Conservation (phyloP, 1,140 invertebrate genomes). For the Callitettix versicolor region DNA sequence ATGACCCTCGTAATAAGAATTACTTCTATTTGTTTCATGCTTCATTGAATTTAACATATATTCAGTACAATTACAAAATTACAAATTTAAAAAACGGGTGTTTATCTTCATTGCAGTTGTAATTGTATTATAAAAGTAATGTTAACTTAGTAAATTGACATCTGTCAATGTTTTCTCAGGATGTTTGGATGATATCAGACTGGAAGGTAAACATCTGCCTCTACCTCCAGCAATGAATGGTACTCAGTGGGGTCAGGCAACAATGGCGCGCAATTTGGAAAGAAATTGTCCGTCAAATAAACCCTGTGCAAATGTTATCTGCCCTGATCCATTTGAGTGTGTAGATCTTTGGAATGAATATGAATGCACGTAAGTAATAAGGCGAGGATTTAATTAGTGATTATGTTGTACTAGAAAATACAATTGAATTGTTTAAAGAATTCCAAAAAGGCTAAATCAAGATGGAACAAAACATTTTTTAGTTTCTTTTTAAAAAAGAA, state of each 20-base stretch:
- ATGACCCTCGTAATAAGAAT: too few relatives aligned
- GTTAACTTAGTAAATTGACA: background rate
- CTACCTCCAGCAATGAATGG: slow-evolving; percentile 85
- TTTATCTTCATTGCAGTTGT: too few relatives aligned
- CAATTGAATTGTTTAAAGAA: too few relatives aligned
- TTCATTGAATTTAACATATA: too few relatives aligned
- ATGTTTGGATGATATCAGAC: slow-evolving; percentile 72
- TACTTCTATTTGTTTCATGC: too few relatives aligned
- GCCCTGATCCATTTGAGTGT: slow-evolving; percentile 87
- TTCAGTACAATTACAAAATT: too few relatives aligned
- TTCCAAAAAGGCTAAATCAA: too few relatives aligned
- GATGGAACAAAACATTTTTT: too few relatives aligned
- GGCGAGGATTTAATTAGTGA: too few relatives aligned
- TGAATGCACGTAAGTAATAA: slow-evolving; percentile 89
- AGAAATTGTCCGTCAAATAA: slow-evolving; percentile 87
- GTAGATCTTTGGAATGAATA: slow-evolving; percentile 93
- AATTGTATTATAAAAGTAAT: background rate
- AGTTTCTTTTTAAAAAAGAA: slow-evolving; percentile 18
- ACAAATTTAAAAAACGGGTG: too few relatives aligned
- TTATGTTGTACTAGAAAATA: too few relatives aligned
- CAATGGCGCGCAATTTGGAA: slow-evolving; percentile 80
- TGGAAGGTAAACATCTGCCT: slow-evolving; percentile 86
- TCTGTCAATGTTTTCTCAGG: slow-evolving; percentile 35
- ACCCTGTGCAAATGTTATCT: slow-evolving; percentile 84
- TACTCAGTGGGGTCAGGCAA: slow-evolving; percentile 88